Evolutionary conservation across 1,140 invertebrate genomes (phyloP).

Genomic region (Trypoxylus dichotomus): DNA sequence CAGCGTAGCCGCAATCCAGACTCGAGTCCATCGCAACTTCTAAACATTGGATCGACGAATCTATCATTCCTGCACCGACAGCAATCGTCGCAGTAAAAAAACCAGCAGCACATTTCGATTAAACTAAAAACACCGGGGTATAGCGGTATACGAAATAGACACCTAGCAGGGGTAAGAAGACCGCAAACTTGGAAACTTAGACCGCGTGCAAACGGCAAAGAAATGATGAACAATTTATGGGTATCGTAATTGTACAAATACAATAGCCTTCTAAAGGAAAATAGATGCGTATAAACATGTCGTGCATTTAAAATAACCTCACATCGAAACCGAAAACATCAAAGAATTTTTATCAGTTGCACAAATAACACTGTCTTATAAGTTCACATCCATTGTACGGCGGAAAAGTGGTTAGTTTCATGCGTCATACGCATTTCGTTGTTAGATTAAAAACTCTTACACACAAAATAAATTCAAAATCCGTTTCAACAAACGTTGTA

Average conservation of each 20-base stretch:
- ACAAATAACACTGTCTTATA: background rate
- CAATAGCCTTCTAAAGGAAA: background rate
- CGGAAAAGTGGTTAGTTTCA: background rate
- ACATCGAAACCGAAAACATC: conserved; percentile 5
- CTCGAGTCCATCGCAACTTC: background rate
- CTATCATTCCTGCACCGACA: background rate
- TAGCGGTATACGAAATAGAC: background rate
- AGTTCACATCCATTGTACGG: background rate
- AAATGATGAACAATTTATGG: background rate
- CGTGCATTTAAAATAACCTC: background rate
- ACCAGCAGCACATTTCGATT: background rate
- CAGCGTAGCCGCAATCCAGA: background rate
- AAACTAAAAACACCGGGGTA: background rate
- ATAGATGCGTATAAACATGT: background rate
- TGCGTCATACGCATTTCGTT: background rate
- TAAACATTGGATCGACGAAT: background rate
- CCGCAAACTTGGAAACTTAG: conserved; percentile 9
- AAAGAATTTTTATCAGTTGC: background rate
- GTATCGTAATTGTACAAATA: background rate
- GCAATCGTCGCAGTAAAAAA: background rate
- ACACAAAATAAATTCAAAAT: conserved; percentile 21
- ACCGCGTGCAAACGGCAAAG: background rate
- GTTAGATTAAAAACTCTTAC: background rate
- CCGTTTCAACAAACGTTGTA: conserved; percentile 6
- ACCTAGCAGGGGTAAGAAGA: background rate